Conservation (phyloP, 2,113 vertebrate genomes). For the Clarias batrachus region DNA sequence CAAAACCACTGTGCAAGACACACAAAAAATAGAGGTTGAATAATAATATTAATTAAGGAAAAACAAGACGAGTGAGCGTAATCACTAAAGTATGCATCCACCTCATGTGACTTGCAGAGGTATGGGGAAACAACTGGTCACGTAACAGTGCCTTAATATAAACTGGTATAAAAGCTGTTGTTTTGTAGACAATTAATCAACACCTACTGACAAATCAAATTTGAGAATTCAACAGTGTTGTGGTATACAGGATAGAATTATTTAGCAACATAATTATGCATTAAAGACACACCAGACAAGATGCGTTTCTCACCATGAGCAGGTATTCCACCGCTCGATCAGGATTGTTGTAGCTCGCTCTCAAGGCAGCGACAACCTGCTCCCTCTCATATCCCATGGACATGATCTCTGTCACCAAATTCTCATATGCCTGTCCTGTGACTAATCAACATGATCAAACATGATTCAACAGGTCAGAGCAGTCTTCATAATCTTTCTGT, state of each 20-base stretch:
- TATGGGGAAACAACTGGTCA: neutral
- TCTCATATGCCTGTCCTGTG: constrained; percentile 76
- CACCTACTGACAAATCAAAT: neutral
- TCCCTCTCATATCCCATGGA: constrained; percentile 77
- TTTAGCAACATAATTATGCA: neutral
- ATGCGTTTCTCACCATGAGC: constrained; percentile 66
- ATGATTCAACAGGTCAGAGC: neutral
- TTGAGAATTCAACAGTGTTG: neutral
- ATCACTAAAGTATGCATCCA: neutral
- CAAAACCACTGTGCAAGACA: neutral
- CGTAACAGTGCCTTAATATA: neutral
- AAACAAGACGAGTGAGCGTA: neutral
- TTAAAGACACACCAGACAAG: neutral
- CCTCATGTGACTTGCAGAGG: neutral
- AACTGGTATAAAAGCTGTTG: neutral
- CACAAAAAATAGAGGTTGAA: neutral
- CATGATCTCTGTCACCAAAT: constrained; percentile 77
- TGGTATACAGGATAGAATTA: neutral
- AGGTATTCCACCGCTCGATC: constrained; percentile 78
- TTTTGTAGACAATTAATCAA: neutral
- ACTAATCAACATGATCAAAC: constrained; percentile 58
- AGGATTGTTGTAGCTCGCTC: constrained; percentile 78
- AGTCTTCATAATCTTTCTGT: neutral
- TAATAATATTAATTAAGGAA: neutral
- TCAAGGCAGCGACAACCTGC: constrained; percentile 71